Evolutionary conservation across 2,113 vertebrate genomes (phyloP).

Genomic region (Poecile atricapillus): DNA sequence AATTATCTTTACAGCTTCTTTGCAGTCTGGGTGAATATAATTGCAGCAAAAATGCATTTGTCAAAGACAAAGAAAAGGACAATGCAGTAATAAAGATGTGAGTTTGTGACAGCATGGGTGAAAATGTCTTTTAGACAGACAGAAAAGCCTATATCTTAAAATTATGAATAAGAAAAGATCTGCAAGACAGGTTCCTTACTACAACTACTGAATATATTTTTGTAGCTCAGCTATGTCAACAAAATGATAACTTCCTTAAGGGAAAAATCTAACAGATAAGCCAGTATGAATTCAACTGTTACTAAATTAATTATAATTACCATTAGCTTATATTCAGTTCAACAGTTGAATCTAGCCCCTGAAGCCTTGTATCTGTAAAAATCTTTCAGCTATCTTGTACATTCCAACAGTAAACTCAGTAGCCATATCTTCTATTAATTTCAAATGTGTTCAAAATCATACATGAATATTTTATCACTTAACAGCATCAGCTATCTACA

Average conservation of each 20-base stretch:
- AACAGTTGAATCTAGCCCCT: background rate
- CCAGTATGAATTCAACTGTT: background rate
- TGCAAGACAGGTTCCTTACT: background rate
- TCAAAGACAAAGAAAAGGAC: conserved; percentile 44
- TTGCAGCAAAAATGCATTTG: conserved; percentile 40
- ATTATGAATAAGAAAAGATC: background rate
- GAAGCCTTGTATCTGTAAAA: background rate
- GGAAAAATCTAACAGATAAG: background rate
- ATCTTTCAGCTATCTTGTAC: background rate
- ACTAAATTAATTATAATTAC: background rate
- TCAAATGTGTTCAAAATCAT: background rate
- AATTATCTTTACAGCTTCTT: conserved; percentile 5
- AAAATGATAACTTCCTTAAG: background rate
- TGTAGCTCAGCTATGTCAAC: background rate
- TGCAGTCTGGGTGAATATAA: background rate
- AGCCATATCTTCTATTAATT: background rate
- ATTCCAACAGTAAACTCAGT: background rate
- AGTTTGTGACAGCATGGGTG: background rate
- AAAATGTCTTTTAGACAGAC: background rate
- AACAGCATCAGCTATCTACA: background rate
- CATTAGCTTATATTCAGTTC: background rate
- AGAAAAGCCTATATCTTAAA: background rate
- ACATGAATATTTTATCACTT: background rate
- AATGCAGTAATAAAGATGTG: conserved; percentile 3
- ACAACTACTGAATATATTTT: background rate